Evolutionary conservation across 2,888 invertebrate species (phyloP).

Genomic region (Xestia rhomboidea): DNA sequence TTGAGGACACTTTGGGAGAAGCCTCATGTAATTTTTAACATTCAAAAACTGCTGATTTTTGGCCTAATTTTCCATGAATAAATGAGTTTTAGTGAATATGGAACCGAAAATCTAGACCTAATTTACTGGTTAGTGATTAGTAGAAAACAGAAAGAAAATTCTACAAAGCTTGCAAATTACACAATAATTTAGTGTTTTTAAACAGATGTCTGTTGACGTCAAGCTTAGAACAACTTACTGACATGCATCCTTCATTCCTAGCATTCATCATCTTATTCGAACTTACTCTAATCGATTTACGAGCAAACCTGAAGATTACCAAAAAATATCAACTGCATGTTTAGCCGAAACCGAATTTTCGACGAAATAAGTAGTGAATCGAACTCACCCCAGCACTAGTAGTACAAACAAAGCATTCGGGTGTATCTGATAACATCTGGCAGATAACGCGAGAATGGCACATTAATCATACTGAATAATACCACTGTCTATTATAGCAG

Average conservation of each 20-base stretch:
- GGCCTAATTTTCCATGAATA: neutral
- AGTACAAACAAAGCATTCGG: constrained; percentile 32
- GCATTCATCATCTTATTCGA: neutral
- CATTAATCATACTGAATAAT: constrained; percentile 73
- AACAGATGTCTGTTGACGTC: no score
- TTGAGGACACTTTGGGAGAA: neutral
- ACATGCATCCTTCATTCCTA: neutral
- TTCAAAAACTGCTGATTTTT: neutral
- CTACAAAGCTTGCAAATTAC: neutral
- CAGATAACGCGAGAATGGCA: constrained; percentile 72
- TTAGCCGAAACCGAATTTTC: constrained; percentile 3
- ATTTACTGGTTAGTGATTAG: neutral
- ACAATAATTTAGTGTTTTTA: neutral
- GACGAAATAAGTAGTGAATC: neutral
- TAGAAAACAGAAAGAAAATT: neutral
- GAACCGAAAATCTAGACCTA: neutral
- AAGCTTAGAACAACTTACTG: neutral
- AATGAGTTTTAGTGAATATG: no score
- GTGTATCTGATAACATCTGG: constrained; percentile 74
- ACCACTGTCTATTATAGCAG: constrained; percentile 31
- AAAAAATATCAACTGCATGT: neutral
- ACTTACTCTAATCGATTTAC: neutral
- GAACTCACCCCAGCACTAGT: constrained; percentile 36
- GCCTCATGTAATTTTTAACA: neutral
- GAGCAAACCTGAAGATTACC: neutral